Conservation (phyloP, 2,113 vertebrate species). For the Pitta sordida region DNA sequence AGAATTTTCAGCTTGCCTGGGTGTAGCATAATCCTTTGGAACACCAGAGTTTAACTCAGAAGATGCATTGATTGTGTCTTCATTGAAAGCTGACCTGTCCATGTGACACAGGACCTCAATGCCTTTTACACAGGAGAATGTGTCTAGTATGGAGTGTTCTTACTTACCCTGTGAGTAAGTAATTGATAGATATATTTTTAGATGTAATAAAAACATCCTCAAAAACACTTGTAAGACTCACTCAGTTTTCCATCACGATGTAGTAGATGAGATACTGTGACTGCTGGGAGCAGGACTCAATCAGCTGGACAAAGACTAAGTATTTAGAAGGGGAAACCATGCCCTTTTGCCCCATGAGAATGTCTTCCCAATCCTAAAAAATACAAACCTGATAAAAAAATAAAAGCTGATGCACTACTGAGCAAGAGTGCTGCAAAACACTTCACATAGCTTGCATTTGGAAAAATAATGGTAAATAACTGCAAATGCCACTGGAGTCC, state of each 20-base stretch:
- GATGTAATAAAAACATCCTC: not conserved
- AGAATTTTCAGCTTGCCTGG: not conserved
- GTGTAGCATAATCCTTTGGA: not conserved
- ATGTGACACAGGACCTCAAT: not conserved
- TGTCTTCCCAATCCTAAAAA: not conserved
- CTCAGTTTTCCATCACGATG: not conserved
- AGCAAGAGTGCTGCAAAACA: not conserved
- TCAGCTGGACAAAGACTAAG: not conserved
- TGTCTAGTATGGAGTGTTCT: not conserved
- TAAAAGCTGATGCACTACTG: not conserved
- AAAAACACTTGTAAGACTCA: not conserved
- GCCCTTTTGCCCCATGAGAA: not conserved
- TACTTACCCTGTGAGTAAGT: not conserved
- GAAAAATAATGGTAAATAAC: not conserved
- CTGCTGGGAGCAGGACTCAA: not conserved
- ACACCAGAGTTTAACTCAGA: not conserved
- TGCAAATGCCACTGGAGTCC: accelerated
- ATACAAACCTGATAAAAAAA: not conserved
- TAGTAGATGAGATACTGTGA: not conserved
- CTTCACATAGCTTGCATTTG: not conserved
- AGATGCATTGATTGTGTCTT: not conserved
- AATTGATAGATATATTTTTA: not conserved
- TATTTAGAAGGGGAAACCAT: not conserved
- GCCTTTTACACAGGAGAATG: not conserved
- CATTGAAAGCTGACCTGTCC: not conserved